Evolutionary conservation across 2,797 vertebrate genomes (phyloP).

Genomic region (Syndactyla subalaris): DNA sequence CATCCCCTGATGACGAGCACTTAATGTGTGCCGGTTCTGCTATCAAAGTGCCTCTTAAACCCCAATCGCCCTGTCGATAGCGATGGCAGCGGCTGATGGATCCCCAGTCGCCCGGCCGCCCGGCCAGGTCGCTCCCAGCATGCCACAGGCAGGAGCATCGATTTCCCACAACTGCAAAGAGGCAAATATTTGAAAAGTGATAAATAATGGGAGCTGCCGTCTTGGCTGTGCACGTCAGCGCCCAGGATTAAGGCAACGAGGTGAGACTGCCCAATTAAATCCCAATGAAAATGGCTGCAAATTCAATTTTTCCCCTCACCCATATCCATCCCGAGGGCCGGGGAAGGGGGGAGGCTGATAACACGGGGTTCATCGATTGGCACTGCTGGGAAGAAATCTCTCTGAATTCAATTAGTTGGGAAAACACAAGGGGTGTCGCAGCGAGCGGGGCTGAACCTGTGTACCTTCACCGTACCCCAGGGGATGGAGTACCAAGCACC

Average conservation of each 20-base stretch:
- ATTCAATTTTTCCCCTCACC: conserved; percentile 55
- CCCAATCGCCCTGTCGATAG: conserved; percentile 70
- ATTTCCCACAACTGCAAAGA: conserved; percentile 58
- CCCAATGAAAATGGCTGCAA: conserved; percentile 60
- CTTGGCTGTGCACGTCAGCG: background rate
- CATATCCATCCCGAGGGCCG: background rate
- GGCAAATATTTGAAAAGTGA: conserved; percentile 71
- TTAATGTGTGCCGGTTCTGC: conserved; percentile 68
- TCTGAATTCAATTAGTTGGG: conserved; percentile 58
- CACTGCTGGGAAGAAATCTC: conserved; percentile 55
- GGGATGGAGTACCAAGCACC: background rate
- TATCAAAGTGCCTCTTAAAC: conserved; percentile 71
- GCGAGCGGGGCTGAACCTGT: background rate
- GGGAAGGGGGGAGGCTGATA: background rate
- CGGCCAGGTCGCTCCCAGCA: conserved; percentile 57
- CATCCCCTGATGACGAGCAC: conserved; percentile 67
- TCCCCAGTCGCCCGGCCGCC: conserved; percentile 25
- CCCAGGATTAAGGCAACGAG: conserved; percentile 59
- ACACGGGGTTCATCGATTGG: conserved; percentile 39
- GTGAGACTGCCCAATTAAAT: conserved; percentile 70
- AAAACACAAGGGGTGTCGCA: background rate
- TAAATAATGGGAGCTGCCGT: conserved; percentile 58
- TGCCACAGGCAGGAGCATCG: conserved; percentile 51
- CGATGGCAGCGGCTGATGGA: conserved; percentile 60
- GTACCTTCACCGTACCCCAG: background rate